Conservation (phyloP, 1,140 invertebrate species). For the Planococcus citri region DNA sequence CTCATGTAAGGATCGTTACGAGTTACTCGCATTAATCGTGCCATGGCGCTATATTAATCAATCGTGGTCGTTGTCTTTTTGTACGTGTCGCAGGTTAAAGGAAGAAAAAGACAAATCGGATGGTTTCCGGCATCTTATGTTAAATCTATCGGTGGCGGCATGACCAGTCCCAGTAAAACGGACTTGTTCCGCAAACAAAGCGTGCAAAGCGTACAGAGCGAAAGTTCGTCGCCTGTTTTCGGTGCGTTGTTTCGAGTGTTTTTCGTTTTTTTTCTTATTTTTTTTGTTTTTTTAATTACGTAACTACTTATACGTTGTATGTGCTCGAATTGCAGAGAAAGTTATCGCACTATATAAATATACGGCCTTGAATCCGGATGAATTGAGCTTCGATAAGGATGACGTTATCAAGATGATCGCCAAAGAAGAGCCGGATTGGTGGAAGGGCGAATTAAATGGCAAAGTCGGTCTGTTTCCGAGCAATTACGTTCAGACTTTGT, state of each 20-base stretch:
- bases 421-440: slow-evolving; percentile 89
- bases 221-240: not conserved
- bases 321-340: slow-evolving; percentile 64
- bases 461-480: slow-evolving; percentile 78
- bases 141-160: slow-evolving; percentile 45
- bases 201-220: not conserved
- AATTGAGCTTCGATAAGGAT: slow-evolving; percentile 85
- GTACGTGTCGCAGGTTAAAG: no score
- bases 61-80: no score
- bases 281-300: no score
- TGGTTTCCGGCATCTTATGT: slow-evolving; percentile 98
- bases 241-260: not conserved
- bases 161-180: not conserved
- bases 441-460: slow-evolving; percentile 84
- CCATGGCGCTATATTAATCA: no score
- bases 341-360: slow-evolving; percentile 89
- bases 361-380: slow-evolving; percentile 82
- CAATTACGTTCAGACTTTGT: slow-evolving; percentile 69
- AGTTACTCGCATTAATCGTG: no score
- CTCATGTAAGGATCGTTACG: slow-evolving; percentile 50
- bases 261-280: no score
- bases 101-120: slow-evolving; percentile 86
- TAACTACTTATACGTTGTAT: no score
- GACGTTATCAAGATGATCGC: slow-evolving; percentile 83
- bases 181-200: not conserved